Base-by-base conservation (phyloP, 2,888 invertebrate species). In the Leptopilina myrica region DNA sequence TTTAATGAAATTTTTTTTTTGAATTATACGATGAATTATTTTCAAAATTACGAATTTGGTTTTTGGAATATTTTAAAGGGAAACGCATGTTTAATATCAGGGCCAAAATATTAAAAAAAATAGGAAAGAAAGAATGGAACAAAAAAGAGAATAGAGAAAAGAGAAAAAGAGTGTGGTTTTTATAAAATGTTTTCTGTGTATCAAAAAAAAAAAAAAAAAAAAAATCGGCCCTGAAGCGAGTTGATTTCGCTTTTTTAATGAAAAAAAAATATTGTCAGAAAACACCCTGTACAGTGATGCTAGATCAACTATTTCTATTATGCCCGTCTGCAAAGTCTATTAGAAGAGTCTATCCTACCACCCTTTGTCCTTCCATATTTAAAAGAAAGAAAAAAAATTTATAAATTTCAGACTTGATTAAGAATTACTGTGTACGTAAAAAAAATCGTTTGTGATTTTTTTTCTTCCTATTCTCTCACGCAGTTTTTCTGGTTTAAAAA, bases 301-400 rank as follows among this genome's bases (percentile, higher is more conserved):
- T 86, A 86, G 85, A 87, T 87, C 83, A 87, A 89, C 88, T 90
- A 91, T 91, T 91, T 90, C 91, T 91, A 91, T 91, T 91, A 91
- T 90, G 90, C 90, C 89, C 87, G 89, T 90, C 90, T 91, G 91
- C 90, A 91, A 91, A 91, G 90, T 91, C 90, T 91, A 91, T 91
- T 90, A 89, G 89, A 88, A 90, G 89, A 91, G 90, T 91, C 89
- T 90, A 91, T 89, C 88, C 81, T 59, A 83, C 66, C 79, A 79
- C 77, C 80, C 79, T 80, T 78, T 77, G 80, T 78, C 76, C 80
- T 80, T 65, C 62, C 62, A 62, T 62, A 62, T 20, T 9, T 33
- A 33, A 33, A 3, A 33, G 33, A 62, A 49, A 12, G 11, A 62
- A 62, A 62, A 7, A 62, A 62, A 62, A 62, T 33, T 33, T 33